phyloP scores from a whole-genome alignment of 2,797 vertebrate genomes.

The Acrocephalus scirpaceus region DNA sequence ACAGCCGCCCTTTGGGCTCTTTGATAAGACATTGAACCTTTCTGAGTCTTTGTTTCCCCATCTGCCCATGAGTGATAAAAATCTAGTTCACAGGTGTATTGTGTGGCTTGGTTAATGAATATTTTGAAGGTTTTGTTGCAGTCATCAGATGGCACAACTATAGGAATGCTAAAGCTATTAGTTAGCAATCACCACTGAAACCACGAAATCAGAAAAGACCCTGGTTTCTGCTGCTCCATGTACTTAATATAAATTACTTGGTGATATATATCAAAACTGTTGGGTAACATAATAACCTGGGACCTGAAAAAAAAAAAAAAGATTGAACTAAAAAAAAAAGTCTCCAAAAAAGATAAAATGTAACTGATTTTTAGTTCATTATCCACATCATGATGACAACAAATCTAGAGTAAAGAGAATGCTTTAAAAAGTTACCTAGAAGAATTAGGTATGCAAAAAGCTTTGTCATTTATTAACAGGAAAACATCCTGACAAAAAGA shows the following conservation, averaged over 20 bases:
- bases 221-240: neutral
- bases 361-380: neutral
- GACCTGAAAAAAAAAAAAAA: neutral
- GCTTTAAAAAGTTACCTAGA: neutral
- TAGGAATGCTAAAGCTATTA: constrained; percentile 10
- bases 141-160: constrained; percentile 22
- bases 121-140: neutral
- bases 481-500: neutral
- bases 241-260: neutral
- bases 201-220: neutral
- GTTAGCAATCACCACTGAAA: neutral
- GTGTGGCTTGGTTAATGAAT: constrained; percentile 35
- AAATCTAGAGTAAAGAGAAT: neutral
- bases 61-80: constrained; percentile 38
- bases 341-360: neutral
- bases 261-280: neutral
- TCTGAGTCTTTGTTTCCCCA: constrained; percentile 50
- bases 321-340: neutral
- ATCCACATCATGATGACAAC: neutral
- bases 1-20: neutral
- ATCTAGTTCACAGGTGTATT: constrained; percentile 48
- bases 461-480: neutral
- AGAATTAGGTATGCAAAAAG: neutral
- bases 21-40: neutral
- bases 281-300: neutral